A percentile compares a stretch with the other conserved stretches of the same genome.
These are phyloP conservation scores for Smutsia temminckii DNA, from an alignment of 2,797 vertebrate species.

Conservation along the genomic window DNA sequence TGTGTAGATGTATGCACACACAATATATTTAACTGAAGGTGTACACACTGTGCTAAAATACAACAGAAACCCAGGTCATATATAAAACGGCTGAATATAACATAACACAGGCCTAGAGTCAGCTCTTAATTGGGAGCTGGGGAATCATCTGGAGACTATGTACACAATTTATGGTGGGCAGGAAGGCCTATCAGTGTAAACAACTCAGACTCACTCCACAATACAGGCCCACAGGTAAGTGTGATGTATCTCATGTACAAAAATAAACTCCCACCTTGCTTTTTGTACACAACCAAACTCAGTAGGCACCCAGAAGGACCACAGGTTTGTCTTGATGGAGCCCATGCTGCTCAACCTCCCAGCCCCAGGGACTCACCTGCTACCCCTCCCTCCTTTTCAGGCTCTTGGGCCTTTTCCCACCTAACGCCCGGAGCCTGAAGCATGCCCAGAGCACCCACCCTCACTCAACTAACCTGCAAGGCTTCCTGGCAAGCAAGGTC, in stretches of 20 bases:
- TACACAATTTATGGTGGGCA: conserved; percentile 76
- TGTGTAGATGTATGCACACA: conserved; percentile 37
- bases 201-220: conserved; percentile 82
- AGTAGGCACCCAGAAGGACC: conserved; percentile 43
- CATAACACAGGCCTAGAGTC: conserved; percentile 75
- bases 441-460: not conserved
- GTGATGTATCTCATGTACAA: conserved; percentile 84
- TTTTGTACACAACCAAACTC: conserved; percentile 53
- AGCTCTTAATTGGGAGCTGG: conserved; percentile 56
- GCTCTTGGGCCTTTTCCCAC: conserved; percentile 44
- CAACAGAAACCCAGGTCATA: conserved; percentile 70
- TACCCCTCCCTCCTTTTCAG: not conserved
- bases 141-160: conserved; percentile 72
- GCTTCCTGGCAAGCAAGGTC: conserved; percentile 56
- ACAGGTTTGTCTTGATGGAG: not conserved
- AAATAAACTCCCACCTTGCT: conserved; percentile 80
- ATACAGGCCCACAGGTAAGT: conserved; percentile 84
- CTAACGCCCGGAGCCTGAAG: conserved; percentile 31
- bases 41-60: conserved; percentile 71
- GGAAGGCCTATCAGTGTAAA: conserved; percentile 79
- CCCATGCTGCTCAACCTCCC: conserved; percentile 29
- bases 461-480: conserved; percentile 28
- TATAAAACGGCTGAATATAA: conserved; percentile 80
- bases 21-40: conserved; percentile 65
- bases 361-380: conserved; percentile 8